Conservation (phyloP, 2,888 invertebrate species). For the Synanthedon tipuliformis region DNA sequence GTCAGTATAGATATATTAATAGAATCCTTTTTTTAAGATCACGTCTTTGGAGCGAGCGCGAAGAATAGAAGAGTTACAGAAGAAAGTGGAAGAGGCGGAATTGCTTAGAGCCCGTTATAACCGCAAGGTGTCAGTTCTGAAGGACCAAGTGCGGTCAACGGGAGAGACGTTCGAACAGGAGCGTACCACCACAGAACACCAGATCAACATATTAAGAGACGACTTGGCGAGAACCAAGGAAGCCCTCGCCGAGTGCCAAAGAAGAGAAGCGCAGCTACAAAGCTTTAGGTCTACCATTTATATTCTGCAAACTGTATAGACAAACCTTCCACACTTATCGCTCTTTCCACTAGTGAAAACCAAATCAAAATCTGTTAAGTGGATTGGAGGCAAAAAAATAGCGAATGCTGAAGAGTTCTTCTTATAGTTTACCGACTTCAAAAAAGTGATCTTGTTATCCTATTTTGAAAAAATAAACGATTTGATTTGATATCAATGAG, state of each 20-base stretch:
- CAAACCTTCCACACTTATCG: too few relatives aligned
- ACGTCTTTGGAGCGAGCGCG: slow-evolving; percentile 84
- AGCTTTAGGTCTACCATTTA: slow-evolving; percentile 70
- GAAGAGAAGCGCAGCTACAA: slow-evolving; percentile 81
- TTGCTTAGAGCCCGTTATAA: slow-evolving; percentile 79
- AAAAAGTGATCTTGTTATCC: too few relatives aligned
- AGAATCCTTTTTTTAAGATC: slow-evolving; percentile 77
- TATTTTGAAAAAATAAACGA: too few relatives aligned
- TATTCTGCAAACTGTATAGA: too few relatives aligned
- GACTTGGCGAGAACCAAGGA: slow-evolving; percentile 82
- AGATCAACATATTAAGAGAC: slow-evolving; percentile 77
- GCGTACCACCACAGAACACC: slow-evolving; percentile 76
- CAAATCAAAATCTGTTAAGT: too few relatives aligned
- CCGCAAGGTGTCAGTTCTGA: slow-evolving; percentile 77
- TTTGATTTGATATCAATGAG: too few relatives aligned
- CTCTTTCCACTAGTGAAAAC: too few relatives aligned
- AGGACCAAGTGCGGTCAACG: slow-evolving; percentile 77
- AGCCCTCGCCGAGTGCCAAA: slow-evolving; percentile 77
- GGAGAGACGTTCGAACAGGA: slow-evolving; percentile 79
- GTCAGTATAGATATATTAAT: not conserved
- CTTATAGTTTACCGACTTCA: too few relatives aligned
- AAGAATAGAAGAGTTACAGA: slow-evolving; percentile 86
- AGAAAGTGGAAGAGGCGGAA: slow-evolving; percentile 84
- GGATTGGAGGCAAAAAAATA: too few relatives aligned
- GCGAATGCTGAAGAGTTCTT: too few relatives aligned